These are phyloP conservation scores for Rhinatrema bivittatum DNA, from an alignment of 2,797 vertebrate genomes.

Conservation along the genomic window DNA sequence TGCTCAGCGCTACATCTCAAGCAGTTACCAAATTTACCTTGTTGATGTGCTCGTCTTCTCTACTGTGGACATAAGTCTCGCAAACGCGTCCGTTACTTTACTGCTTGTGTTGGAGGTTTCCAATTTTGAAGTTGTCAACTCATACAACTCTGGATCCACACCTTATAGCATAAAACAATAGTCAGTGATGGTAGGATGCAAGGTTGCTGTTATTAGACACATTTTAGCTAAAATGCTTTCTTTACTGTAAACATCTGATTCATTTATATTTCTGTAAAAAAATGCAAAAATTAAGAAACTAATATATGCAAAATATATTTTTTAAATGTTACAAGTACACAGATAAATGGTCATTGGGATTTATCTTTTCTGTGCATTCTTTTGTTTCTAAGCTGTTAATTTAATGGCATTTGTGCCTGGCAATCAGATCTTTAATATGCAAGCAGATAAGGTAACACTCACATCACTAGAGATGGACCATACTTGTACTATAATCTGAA, in stretches of 20 bases:
- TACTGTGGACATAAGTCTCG: conserved; percentile 77
- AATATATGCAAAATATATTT: no score
- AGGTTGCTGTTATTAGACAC: conserved; percentile 17
- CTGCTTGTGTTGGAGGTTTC: conserved; percentile 54
- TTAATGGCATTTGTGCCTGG: no score
- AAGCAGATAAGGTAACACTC: no score
- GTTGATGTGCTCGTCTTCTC: conserved; percentile 73
- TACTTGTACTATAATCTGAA: no score
- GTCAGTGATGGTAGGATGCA: conserved; percentile 47
- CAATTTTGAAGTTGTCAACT: conserved; percentile 80
- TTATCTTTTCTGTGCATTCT: no score
- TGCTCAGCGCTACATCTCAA: background rate
- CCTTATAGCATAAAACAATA: conserved; percentile 67
- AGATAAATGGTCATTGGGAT: no score
- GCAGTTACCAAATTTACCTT: conserved; percentile 51
- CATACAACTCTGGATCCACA: conserved; percentile 85
- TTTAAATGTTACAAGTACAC: no score
- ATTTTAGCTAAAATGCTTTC: conserved; percentile 28
- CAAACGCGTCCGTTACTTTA: conserved; percentile 70
- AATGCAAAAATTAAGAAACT: no score
- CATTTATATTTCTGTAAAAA: no score
- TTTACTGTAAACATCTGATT: conserved; percentile 66
- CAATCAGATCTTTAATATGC: no score
- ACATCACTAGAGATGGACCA: no score
- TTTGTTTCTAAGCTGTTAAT: no score